Evolutionary conservation across 1,140 invertebrate genomes (phyloP), one percentile per base, ranked within the genome.

Genomic region (Drosophila repletoides): DNA sequence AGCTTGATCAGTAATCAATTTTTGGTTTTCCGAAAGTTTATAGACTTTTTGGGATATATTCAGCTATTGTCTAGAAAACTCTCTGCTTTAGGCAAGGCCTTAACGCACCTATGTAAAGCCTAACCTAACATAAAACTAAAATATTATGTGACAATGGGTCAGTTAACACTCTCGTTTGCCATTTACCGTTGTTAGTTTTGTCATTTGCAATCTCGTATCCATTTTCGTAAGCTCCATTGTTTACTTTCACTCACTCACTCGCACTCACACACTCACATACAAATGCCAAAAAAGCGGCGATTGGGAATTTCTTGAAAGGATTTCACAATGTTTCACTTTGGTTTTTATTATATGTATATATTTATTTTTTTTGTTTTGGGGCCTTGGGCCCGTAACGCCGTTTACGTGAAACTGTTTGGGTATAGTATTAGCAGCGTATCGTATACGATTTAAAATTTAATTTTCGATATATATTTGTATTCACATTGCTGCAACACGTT

Each of bases 161-260:
- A 59, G 10, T 61, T 68, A 17, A 67, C 61, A 68, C 53, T 33
- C 55, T 49, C 33, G 45, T 40, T n/a, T 38, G 24, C 24, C 38
- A 71, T 71, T 77, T 71, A 83, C 77, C 74, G 70, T 74, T 79
- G 71, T 84, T 70, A 63, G 69, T 22, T 69, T 76, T 45, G 60
- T 68, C 52, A 69, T 61, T 66, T 36, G 46, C 41, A 79, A 76
- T 73, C 74, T 61, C 34, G 52, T 74, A 63, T 71, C 52, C 70
- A 77, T 59, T 63, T 84, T 76, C 40, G 58, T 73, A 49, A 55
- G 38, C 34, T 66, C 55, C 70, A 84, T 81, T 81, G 56, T 69
- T 81, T 72, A 76, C 77, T 84, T 81, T 84, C 77, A 81, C 77
- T 81, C 40, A 9, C 28, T 26, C 29, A 36, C 38, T 15, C 45